phyloP scores from a whole-genome alignment of 2,113 vertebrate species.

The Gracilinanus agilis region DNA sequence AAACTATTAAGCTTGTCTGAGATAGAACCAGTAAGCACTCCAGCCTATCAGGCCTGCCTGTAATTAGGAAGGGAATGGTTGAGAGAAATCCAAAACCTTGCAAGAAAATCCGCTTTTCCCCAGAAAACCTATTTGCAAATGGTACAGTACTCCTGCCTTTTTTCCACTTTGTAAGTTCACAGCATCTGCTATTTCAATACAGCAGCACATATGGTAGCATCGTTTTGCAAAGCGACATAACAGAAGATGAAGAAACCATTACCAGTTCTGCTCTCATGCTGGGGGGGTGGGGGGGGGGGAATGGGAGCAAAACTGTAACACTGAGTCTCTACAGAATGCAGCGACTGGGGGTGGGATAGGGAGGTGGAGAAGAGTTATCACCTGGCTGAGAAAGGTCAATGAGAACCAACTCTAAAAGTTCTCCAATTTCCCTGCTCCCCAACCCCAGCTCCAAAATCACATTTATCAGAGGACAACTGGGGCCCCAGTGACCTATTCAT shows the following conservation, averaged over 20 bases:
- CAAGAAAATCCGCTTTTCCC: constrained; percentile 77
- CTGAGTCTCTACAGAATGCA: background rate
- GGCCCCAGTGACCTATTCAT: constrained; percentile 26
- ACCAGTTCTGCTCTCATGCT: constrained; percentile 60
- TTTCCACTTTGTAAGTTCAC: constrained; percentile 80
- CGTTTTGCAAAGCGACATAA: constrained; percentile 78
- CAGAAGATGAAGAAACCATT: constrained; percentile 77
- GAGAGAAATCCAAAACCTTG: constrained; percentile 76
- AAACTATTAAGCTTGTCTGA: constrained; percentile 70
- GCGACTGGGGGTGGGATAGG: constrained; percentile 8
- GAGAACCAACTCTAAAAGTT: constrained; percentile 53
- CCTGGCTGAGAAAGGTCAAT: constrained; percentile 60
- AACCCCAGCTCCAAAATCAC: background rate
- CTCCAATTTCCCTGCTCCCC: constrained; percentile 11
- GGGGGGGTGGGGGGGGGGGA: background rate
- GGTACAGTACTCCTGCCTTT: constrained; percentile 78
- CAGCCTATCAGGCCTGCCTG: constrained; percentile 62
- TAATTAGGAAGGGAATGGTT: constrained; percentile 78
- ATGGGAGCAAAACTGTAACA: constrained; percentile 58
- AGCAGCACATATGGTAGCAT: constrained; percentile 81
- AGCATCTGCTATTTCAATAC: constrained; percentile 84
- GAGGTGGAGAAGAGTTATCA: constrained; percentile 54
- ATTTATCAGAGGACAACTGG: background rate
- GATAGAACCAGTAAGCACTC: constrained; percentile 68
- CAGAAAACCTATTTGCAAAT: constrained; percentile 82